These are phyloP conservation scores for Mythimna loreyi DNA, from an alignment of 2,888 invertebrate genomes.

Conservation along the genomic window DNA sequence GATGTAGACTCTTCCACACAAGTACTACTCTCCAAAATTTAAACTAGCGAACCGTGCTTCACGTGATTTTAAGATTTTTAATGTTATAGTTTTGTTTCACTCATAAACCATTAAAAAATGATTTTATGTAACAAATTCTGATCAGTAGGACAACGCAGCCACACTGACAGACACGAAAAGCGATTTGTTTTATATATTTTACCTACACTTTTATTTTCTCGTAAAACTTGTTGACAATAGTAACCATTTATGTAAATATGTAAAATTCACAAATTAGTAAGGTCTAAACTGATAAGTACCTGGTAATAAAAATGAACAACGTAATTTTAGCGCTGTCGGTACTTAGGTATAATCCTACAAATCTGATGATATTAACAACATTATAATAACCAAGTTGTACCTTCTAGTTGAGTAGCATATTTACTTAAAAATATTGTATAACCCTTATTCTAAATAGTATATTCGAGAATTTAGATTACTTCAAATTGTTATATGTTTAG, in stretches of 20 bases:
- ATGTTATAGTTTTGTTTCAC: neutral
- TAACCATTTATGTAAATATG: constrained; percentile 73
- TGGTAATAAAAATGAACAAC: constrained; percentile 56
- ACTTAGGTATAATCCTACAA: constrained; percentile 41
- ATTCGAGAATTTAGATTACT: constrained; percentile 49
- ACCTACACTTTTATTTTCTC: constrained; percentile 11
- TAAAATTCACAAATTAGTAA: constrained; percentile 69
- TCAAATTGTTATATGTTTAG: constrained; percentile 63
- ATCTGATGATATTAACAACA: constrained; percentile 43
- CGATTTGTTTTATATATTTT: constrained; percentile 1
- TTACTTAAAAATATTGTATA: constrained; percentile 65
- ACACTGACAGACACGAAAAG: neutral
- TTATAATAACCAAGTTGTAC: constrained; percentile 57
- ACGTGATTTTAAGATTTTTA: neutral
- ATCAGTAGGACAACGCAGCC: no score
- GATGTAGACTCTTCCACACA: neutral
- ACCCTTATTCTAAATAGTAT: constrained; percentile 47
- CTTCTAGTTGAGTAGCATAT: constrained; percentile 66
- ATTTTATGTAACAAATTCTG: neutral
- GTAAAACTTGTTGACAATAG: constrained; percentile 23
- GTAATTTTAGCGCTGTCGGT: constrained; percentile 42
- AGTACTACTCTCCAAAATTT: constrained; percentile 16
- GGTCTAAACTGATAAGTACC: constrained; percentile 58
- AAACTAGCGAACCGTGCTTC: neutral
- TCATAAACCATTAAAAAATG: neutral